These are phyloP conservation scores for Muscina levida DNA, from an alignment of 2,888 invertebrate species.

Conservation along the genomic window DNA sequence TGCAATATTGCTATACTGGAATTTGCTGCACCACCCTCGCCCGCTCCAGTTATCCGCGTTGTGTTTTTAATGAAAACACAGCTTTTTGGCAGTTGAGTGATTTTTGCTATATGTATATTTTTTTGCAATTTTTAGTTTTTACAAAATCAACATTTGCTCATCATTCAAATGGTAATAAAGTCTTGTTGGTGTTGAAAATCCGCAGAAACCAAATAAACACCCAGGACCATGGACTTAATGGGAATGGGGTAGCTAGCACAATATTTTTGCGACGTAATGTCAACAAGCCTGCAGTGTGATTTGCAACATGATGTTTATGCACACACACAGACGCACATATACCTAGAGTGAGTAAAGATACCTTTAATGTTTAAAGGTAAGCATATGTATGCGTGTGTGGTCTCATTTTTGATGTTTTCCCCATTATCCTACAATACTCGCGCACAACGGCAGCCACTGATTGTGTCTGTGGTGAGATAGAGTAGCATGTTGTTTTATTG, in stretches of 20 bases:
- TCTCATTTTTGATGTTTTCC: background rate
- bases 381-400: background rate
- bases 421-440: no score
- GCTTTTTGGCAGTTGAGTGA: background rate
- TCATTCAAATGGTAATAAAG: background rate
- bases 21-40: no score
- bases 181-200: conserved; percentile 29
- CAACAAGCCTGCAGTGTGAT: conserved; percentile 4
- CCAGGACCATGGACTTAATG: background rate
- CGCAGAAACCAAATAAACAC: background rate
- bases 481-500: background rate
- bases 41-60: no score
- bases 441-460: no score
- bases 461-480: background rate
- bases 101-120: no score
- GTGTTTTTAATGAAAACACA: conserved; percentile 5
- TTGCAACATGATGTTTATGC: conserved; percentile 4
- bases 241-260: background rate
- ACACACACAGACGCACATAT: no score
- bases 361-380: background rate
- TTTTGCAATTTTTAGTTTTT: no score
- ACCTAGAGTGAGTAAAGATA: no score
- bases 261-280: background rate
- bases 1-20: no score
- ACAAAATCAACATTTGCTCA: background rate